These are phyloP conservation scores for Xiphorhynchus erythropygius DNA, from an alignment of 2,797 vertebrate species.

Conservation along the genomic window DNA sequence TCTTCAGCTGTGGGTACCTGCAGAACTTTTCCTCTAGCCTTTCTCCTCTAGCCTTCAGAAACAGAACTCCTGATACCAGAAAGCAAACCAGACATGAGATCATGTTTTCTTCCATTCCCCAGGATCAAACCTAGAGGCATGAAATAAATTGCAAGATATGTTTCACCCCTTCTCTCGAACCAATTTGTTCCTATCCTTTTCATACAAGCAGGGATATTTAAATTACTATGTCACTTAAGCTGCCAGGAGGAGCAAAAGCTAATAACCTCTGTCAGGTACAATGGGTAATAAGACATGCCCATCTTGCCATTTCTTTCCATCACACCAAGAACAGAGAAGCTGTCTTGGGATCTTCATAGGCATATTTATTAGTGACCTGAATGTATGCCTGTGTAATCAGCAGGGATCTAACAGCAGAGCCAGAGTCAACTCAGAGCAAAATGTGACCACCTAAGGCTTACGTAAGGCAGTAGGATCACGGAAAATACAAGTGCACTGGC, in stretches of 20 bases:
- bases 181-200: not conserved
- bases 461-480: fast-evolving
- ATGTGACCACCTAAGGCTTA: fast-evolving
- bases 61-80: not conserved
- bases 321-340: not conserved
- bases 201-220: not conserved
- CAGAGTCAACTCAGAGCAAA: not conserved
- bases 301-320: not conserved
- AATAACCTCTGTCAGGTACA: not conserved
- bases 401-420: not conserved
- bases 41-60: not conserved
- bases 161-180: not conserved
- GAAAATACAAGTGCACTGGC: not conserved
- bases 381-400: not conserved
- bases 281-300: not conserved
- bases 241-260: not conserved
- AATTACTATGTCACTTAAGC: slow-evolving; percentile 38
- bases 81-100: slow-evolving; percentile 22
- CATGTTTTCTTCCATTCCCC: not conserved
- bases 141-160: not conserved
- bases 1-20: not conserved
- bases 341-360: not conserved
- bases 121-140: not conserved
- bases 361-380: not conserved
- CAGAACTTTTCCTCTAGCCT: not conserved